Conservation (phyloP, 1,140 invertebrate genomes). For the Drosophila mauritiana region DNA sequence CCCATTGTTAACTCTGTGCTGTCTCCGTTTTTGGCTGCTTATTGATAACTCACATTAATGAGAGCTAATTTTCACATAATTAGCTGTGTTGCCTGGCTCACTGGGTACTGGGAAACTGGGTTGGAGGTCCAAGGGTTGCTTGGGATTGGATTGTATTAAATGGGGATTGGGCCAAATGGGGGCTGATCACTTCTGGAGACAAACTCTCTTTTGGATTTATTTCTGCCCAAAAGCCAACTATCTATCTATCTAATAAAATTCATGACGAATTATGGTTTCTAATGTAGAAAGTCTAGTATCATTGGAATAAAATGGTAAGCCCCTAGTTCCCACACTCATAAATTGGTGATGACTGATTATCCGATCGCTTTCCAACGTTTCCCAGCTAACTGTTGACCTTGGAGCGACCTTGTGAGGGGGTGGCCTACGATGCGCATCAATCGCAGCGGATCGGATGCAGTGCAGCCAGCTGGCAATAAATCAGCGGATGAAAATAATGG, state of each 20-base stretch:
- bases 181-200: background rate
- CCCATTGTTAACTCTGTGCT: conserved; percentile 58
- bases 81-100: conserved; percentile 9
- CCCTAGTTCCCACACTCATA: conserved; percentile 3
- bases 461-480: conserved; percentile 21
- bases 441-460: conserved; percentile 28
- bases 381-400: conserved; percentile 1
- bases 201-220: background rate
- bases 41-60: conserved; percentile 53
- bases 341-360: background rate
- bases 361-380: conserved; percentile 21
- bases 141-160: background rate
- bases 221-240: background rate
- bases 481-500: conserved; percentile 16
- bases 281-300: no score
- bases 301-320: background rate
- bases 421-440: conserved; percentile 2
- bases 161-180: background rate
- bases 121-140: no score
- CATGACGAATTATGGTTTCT: no score
- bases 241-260: background rate
- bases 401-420: conserved; percentile 11
- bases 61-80: conserved; percentile 51
- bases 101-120: conserved; percentile 27
- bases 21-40: conserved; percentile 50